Conservation (phyloP, 1,140 invertebrate species). For the Bombus superbus region DNA sequence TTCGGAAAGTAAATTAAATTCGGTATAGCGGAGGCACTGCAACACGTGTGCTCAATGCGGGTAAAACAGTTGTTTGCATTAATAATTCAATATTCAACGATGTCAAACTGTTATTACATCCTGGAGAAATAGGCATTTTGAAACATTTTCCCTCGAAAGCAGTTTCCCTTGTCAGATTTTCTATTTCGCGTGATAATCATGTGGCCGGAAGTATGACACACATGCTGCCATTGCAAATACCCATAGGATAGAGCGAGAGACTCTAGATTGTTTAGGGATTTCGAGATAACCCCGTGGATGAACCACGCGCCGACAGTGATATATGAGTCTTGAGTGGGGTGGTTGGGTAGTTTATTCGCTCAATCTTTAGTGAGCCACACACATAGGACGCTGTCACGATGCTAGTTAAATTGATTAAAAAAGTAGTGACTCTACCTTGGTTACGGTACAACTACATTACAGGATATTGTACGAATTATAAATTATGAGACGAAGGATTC, state of each 20-base stretch:
- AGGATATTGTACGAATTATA: not conserved
- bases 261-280: conserved; percentile 24
- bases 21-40: not conserved
- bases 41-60: not conserved
- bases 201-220: not conserved
- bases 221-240: conserved; percentile 16
- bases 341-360: not conserved
- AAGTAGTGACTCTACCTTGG: not conserved
- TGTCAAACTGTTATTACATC: not conserved
- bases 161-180: not conserved
- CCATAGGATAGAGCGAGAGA: not conserved
- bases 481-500: not conserved
- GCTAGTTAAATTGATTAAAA: not conserved
- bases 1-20: not conserved
- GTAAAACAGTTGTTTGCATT: not conserved
- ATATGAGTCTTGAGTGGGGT: not conserved
- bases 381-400: not conserved
- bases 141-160: not conserved
- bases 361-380: not conserved
- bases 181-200: not conserved
- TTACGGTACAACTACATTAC: not conserved
- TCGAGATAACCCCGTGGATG: conserved; percentile 19
- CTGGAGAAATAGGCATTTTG: not conserved
- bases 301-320: conserved; percentile 6
- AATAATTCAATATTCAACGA: not conserved